phyloP scores from a whole-genome alignment of 2,113 vertebrate genomes.

The Probosciger aterrimus region DNA sequence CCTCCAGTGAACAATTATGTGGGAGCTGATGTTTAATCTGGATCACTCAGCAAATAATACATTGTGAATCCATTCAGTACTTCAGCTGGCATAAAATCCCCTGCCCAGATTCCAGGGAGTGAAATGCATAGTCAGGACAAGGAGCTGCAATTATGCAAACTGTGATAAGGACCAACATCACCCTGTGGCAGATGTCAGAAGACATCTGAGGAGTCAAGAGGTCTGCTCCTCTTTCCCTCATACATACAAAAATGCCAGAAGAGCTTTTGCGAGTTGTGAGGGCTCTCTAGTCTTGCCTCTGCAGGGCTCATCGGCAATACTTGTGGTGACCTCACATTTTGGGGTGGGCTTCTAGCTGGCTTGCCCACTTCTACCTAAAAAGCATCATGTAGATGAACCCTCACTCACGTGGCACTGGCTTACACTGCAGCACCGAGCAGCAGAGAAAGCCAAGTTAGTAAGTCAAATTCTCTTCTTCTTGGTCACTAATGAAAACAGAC shows the following conservation, averaged over 20 bases:
- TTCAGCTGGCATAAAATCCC: background rate
- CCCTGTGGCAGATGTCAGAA: background rate
- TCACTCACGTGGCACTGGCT: background rate
- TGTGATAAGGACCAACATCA: background rate
- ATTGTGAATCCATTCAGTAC: background rate
- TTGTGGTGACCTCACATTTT: background rate
- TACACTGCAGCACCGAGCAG: background rate
- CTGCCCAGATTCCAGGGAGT: background rate
- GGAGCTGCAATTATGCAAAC: background rate
- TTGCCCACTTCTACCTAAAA: background rate
- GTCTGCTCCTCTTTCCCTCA: background rate
- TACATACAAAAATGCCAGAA: background rate
- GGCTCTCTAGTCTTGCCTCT: background rate
- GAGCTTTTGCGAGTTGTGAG: background rate
- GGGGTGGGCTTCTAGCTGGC: background rate
- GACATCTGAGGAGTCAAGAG: background rate
- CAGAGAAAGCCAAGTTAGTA: background rate
- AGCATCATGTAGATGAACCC: rapidly evolving
- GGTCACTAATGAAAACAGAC: rapidly evolving
- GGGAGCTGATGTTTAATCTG: background rate
- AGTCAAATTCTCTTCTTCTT: background rate
- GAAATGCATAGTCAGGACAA: background rate
- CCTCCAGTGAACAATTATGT: background rate
- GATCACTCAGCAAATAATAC: background rate
- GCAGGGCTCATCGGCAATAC: background rate